A percentile compares a stretch with the other conserved stretches of the same genome.
These are phyloP conservation scores for Actias luna DNA, from an alignment of 2,888 invertebrate species.

Conservation along the genomic window DNA sequence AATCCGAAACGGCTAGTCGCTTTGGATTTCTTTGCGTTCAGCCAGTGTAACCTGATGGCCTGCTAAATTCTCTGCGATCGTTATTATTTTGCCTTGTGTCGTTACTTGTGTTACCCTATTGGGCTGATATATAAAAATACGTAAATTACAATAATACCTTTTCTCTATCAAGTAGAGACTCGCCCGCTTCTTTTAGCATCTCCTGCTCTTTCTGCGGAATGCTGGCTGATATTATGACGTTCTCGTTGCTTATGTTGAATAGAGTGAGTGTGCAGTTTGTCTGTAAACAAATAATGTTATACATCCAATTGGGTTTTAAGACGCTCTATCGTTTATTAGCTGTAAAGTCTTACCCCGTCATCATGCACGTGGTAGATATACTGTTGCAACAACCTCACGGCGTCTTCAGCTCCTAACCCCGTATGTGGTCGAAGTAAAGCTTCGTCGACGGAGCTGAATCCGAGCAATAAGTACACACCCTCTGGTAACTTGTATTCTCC, in stretches of 20 bases:
- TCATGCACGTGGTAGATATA: slow-evolving; percentile 87
- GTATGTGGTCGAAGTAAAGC: slow-evolving; percentile 90
- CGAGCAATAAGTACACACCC: slow-evolving; percentile 93
- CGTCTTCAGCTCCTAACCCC: slow-evolving; percentile 91
- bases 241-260: slow-evolving; percentile 93
- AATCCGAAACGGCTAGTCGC: too few species aligned
- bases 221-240: slow-evolving; percentile 92
- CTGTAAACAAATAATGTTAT: slow-evolving; percentile 72
- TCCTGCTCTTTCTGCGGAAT: slow-evolving; percentile 84
- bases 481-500: slow-evolving; percentile 90
- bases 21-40: too few species aligned
- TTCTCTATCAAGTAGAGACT: slow-evolving; percentile 85
- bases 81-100: too few species aligned
- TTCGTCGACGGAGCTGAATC: slow-evolving; percentile 95
- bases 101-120: too few species aligned
- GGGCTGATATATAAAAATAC: too few species aligned
- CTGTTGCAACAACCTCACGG: slow-evolving; percentile 90
- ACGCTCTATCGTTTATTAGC: too few species aligned
- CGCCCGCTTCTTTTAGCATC: slow-evolving; percentile 83
- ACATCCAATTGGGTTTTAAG: not conserved
- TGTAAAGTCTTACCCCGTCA: slow-evolving; percentile 71
- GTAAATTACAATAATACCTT: slow-evolving; percentile 79
- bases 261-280: slow-evolving; percentile 92
- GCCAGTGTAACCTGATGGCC: too few species aligned
- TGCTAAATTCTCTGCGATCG: too few species aligned